Conservation (phyloP, 2,888 invertebrate species). For the Plagodis pulveraria region DNA sequence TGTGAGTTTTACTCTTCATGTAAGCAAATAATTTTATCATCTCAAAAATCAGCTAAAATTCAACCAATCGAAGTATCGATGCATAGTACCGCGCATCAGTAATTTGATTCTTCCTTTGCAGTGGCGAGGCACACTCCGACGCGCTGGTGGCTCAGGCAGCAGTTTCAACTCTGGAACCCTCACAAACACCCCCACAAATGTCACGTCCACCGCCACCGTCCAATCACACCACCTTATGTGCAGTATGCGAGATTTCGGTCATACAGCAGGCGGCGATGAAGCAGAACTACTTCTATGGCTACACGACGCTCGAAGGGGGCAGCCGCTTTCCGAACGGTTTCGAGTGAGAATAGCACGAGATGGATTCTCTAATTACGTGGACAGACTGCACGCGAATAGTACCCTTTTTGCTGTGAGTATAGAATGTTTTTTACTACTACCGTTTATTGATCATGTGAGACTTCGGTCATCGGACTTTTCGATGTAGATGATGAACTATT, state of each 20-base stretch:
- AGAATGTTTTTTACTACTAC: not conserved
- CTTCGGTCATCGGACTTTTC: too few species aligned
- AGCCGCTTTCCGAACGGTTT: constrained; percentile 95
- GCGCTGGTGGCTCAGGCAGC: constrained; percentile 77
- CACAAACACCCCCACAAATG: constrained; percentile 55
- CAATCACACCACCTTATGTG: constrained; percentile 89
- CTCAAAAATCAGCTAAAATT: too few species aligned
- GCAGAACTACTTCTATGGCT: constrained; percentile 95
- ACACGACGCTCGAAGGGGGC: constrained; percentile 91
- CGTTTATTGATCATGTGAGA: too few species aligned
- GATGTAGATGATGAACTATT: too few species aligned
- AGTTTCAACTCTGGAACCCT: constrained; percentile 77
- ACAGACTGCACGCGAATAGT: constrained; percentile 94
- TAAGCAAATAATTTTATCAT: too few species aligned
- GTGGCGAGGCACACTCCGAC: constrained; percentile 79
- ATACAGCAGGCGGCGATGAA: constrained; percentile 95
- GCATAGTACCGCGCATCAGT: too few species aligned
- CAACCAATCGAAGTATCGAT: too few species aligned
- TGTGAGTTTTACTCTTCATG: too few species aligned
- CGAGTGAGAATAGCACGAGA: constrained; percentile 95
- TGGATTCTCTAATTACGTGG: constrained; percentile 95
- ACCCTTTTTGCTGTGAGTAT: constrained; percentile 92
- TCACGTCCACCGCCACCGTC: constrained; percentile 54
- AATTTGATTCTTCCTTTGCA: constrained; percentile 39
- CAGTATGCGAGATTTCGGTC: constrained; percentile 92